Conservation (phyloP, 2,113 vertebrate genomes). For the Sander lucioperca region DNA sequence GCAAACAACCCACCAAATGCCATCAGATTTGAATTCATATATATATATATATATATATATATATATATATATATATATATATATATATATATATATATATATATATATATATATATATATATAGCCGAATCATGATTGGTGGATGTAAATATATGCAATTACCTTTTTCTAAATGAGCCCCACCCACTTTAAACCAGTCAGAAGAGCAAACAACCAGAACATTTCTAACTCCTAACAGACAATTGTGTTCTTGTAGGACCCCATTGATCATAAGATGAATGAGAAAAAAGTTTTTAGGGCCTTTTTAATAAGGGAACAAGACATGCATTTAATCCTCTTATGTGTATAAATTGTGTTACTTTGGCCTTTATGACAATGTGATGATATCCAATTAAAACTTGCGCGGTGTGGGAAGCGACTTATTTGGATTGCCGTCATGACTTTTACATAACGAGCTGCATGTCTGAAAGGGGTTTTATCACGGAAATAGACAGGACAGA, state of each 20-base stretch:
- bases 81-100: no score
- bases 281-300: not conserved
- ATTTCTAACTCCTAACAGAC: not conserved
- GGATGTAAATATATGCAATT: not conserved
- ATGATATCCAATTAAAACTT: not conserved
- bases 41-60: no score
- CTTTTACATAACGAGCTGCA: not conserved
- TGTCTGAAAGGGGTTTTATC: constrained; percentile 56
- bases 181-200: not conserved
- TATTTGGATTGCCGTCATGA: not conserved
- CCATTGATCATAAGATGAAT: not conserved
- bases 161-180: not conserved
- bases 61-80: no score
- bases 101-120: no score
- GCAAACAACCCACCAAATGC: not conserved
- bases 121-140: not conserved
- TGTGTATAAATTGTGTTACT: constrained; percentile 14
- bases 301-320: constrained; percentile 6
- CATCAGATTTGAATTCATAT: not conserved
- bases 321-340: not conserved
- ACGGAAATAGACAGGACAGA: not conserved
- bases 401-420: not conserved
- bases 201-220: not conserved
- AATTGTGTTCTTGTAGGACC: not conserved
- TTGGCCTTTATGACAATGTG: constrained; percentile 10